These are phyloP conservation scores for Nestor notabilis DNA, from an alignment of 2,113 vertebrate species.

Conservation along the genomic window DNA sequence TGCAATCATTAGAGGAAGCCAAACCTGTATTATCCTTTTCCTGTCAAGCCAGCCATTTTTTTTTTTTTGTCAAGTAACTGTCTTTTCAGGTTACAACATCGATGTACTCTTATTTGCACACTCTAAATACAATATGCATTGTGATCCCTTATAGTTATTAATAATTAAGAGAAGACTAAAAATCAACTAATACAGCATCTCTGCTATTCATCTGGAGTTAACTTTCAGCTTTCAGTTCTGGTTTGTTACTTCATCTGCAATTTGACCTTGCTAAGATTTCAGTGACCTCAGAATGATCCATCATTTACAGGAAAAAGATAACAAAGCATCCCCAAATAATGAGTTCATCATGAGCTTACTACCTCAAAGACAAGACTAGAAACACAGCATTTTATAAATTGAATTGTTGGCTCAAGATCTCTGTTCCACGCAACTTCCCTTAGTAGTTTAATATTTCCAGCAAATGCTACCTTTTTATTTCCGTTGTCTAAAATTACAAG, in stretches of 20 bases:
- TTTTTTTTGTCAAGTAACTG: not conserved
- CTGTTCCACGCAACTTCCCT: not conserved
- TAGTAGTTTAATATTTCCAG: not conserved
- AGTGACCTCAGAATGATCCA: not conserved
- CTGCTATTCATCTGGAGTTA: not conserved
- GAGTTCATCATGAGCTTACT: not conserved
- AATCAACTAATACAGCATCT: not conserved
- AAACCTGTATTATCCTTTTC: not conserved
- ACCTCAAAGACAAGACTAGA: not conserved
- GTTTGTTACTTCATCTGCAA: not conserved
- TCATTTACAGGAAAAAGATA: not conserved
- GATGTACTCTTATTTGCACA: not conserved
- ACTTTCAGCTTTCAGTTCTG: not conserved
- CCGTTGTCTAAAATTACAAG: not conserved
- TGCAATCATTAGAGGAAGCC: not conserved
- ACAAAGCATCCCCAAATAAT: not conserved
- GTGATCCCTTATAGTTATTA: not conserved
- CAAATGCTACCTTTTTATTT: not conserved
- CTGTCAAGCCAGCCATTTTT: not conserved
- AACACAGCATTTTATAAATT: not conserved
- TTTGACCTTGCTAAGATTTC: not conserved
- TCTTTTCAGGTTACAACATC: not conserved
- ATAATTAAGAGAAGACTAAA: not conserved
- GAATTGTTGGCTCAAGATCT: not conserved
- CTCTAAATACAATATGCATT: not conserved